Evolutionary conservation across 2,888 invertebrate genomes (phyloP).

Genomic region (Melieria crassipennis): DNA sequence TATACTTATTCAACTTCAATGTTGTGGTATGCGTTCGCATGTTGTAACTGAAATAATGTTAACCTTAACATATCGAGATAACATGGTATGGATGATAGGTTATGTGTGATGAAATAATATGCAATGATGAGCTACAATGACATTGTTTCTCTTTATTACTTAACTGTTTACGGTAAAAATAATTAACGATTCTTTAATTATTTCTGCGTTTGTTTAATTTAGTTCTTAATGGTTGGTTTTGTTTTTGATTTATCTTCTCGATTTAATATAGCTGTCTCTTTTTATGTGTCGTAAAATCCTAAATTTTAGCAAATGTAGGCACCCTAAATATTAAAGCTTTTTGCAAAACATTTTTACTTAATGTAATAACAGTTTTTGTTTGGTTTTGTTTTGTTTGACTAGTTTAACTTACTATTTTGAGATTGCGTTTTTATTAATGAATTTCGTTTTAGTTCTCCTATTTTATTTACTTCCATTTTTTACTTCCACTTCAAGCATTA

Average conservation of each 20-base stretch:
- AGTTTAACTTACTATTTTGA: constrained; percentile 21
- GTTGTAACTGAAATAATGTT: too few relatives aligned
- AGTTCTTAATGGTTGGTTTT: constrained; percentile 12
- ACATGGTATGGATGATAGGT: background rate
- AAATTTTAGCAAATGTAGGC: constrained; percentile 67
- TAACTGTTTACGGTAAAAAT: constrained; percentile 28
- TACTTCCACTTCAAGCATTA: constrained; percentile 18
- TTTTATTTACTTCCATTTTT: background rate
- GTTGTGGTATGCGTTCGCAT: background rate
- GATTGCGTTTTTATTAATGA: constrained; percentile 11
- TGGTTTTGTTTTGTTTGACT: constrained; percentile 30
- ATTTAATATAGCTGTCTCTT: constrained; percentile 19
- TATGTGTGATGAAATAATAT: background rate
- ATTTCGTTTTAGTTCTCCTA: constrained; percentile 16
- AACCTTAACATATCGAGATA: background rate
- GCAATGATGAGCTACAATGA: background rate
- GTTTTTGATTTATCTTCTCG: constrained; percentile 30
- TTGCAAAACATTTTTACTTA: constrained; percentile 65
- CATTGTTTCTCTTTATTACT: constrained; percentile 7
- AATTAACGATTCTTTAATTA: constrained; percentile 27
- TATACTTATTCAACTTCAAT: constrained; percentile 40
- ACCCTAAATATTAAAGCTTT: constrained; percentile 67
- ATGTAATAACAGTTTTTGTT: constrained; percentile 45
- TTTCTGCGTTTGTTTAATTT: constrained; percentile 18
- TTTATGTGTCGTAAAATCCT: constrained; percentile 58